Conservation (phyloP, 2,888 invertebrate species). For the Lymantria dispar region DNA sequence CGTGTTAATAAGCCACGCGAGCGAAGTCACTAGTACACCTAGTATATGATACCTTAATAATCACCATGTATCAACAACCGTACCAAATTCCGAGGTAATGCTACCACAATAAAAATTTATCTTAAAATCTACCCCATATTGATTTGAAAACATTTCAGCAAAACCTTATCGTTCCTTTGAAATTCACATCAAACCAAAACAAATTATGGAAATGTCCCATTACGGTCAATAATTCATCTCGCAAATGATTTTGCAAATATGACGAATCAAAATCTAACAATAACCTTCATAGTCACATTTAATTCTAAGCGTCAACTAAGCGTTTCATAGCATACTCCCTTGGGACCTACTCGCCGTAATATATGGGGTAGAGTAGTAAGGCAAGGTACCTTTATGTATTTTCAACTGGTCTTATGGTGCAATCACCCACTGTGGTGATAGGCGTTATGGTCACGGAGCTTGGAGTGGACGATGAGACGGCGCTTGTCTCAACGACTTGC, state of each 20-base stretch:
- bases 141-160: slow-evolving; percentile 12
- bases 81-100: slow-evolving; percentile 40
- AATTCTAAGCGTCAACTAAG: slow-evolving; percentile 9
- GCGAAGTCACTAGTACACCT: too few relatives aligned
- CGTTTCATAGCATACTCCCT: slow-evolving; percentile 3
- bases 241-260: not conserved
- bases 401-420: slow-evolving; percentile 74
- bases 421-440: slow-evolving; percentile 74
- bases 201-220: not conserved
- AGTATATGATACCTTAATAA: not conserved
- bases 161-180: not conserved
- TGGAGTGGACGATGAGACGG: slow-evolving; percentile 52
- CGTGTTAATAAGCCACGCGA: too few relatives aligned
- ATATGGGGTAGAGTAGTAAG: slow-evolving; percentile 52
- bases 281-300: not conserved
- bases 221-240: not conserved
- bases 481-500: slow-evolving; percentile 38
- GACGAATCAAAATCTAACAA: not conserved
- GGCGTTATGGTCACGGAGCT: slow-evolving; percentile 73
- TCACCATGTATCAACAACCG: slow-evolving; percentile 7
- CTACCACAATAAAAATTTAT: slow-evolving; percentile 59
- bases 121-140: slow-evolving; percentile 36
- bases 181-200: not conserved
- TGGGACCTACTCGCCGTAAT: slow-evolving; percentile 7
- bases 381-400: slow-evolving; percentile 56